Percentiles rank a stretch among this genome's conserved stretches.
Conservation (phyloP, 1,140 invertebrate genomes). For the Zelostemma sp. region DNA sequence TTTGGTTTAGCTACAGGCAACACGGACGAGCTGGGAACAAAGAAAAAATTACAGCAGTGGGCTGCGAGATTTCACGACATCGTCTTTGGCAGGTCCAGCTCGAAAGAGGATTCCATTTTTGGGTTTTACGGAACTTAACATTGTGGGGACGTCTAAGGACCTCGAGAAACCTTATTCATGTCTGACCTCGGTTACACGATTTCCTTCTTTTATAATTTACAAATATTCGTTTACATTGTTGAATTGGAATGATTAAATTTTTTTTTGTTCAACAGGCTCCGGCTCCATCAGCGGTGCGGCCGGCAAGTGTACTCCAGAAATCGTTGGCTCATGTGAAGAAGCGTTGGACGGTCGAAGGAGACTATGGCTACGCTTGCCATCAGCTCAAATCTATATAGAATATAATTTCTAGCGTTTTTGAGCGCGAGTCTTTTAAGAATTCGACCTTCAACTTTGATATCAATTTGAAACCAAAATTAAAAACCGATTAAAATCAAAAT, state of each 20-base stretch:
- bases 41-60: slow-evolving; percentile 83
- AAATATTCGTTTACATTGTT: no score
- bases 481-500: no score
- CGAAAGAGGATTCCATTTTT: slow-evolving; percentile 73
- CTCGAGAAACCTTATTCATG: slow-evolving; percentile 95
- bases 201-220: slow-evolving; percentile 12
- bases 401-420: no score
- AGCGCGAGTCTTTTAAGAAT: no score
- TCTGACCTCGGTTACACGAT: slow-evolving; percentile 81
- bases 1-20: slow-evolving; percentile 73
- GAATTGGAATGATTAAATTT: slow-evolving; percentile 1
- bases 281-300: slow-evolving; percentile 90
- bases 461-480: no score
- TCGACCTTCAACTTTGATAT: no score
- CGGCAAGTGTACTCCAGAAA: slow-evolving; percentile 85
- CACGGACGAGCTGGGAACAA: slow-evolving; percentile 76
- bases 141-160: slow-evolving; percentile 92
- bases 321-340: slow-evolving; percentile 92
- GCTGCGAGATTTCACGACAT: slow-evolving; percentile 84
- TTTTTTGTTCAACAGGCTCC: slow-evolving; percentile 78
- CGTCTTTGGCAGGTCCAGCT: slow-evolving; percentile 60
- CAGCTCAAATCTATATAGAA: slow-evolving; percentile 99
- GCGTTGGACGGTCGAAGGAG: slow-evolving; percentile 88
- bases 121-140: slow-evolving; percentile 85
- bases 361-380: slow-evolving; percentile 97